Evolutionary conservation across 2,888 invertebrate species (phyloP).

Genomic region (Blomia tropicalis): DNA sequence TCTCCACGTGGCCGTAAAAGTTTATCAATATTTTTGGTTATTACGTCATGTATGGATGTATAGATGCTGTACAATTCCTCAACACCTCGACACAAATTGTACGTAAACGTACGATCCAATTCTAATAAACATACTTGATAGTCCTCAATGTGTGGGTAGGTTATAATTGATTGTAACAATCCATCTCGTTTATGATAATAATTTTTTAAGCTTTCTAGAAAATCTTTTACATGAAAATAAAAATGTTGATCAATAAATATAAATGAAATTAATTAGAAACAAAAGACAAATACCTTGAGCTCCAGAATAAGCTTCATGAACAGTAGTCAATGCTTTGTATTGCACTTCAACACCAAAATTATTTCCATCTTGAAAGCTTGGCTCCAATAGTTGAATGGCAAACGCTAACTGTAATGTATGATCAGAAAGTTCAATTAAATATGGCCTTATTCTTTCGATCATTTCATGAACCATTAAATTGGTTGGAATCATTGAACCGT

Average conservation of each 20-base stretch:
- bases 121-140: neutral
- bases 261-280: neutral
- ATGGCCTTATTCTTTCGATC: neutral
- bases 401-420: neutral
- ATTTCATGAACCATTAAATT: neutral
- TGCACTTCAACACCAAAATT: constrained; percentile 11
- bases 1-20: neutral
- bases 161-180: neutral
- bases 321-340: neutral
- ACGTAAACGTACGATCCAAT: neutral
- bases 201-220: neutral
- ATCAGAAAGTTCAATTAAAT: neutral
- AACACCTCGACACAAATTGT: neutral
- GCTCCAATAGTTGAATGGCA: neutral
- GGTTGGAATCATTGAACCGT: neutral
- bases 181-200: neutral
- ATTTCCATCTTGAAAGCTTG: neutral
- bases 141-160: neutral
- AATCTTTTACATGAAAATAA: neutral
- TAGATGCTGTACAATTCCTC: neutral
- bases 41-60: neutral
- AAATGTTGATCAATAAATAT: too few species aligned
- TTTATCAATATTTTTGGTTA: neutral
- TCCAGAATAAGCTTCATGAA: neutral
- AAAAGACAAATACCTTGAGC: constrained; percentile 2